Base-by-base conservation (phyloP, 2,113 vertebrate species). In the Rhagologus leucostigma region DNA sequence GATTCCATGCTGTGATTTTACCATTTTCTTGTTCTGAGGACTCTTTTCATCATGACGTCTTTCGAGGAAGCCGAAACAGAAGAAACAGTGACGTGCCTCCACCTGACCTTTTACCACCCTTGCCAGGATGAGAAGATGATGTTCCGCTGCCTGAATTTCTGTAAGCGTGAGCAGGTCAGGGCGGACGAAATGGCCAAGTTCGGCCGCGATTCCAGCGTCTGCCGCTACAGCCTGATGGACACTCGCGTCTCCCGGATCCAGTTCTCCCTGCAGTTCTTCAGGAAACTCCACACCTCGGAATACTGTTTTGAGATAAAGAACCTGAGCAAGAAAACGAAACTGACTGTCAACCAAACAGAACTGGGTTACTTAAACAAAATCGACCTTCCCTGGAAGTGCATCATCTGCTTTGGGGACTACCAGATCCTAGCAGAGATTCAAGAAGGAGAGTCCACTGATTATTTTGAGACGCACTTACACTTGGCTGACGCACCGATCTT, bases 261-360 rank as follows among this genome's bases (percentile, higher is more conserved):
- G 97, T 98, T 99, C 87, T 90, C 97, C 17, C 11, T 99, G 73
- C 97, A 98, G 2, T 97, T 99, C 8, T 99, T 99, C 96, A 98
- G 97, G 44, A 97, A 93, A 0, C 93, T 98, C 7, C 90, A 97
- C 41, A 98, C 97, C 95, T 76, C 97, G 0, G 96, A 98, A 10
- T 85, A 98, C 47, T 97, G 95, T 16, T 99, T 99, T 76, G 97
- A 97, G 94, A 98, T 99, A 35, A 99, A 99, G 98, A 99, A 99
- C 95, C 53, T 99, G 97, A 99, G 99, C 96, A 98, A 98, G 97
- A 99, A 80, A 94, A 98, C 97, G 1, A 98, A 57, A 3, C 42
- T 99, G 75, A 46, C 84, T 0, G 98, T 99, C 35, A 98, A 98
- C 89, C 93, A 98, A 16, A 80, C 63, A 1, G 94, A 96, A 33